Base-by-base conservation (phyloP, 2,888 invertebrate genomes). In the Chaetoderma sp. region DNA sequence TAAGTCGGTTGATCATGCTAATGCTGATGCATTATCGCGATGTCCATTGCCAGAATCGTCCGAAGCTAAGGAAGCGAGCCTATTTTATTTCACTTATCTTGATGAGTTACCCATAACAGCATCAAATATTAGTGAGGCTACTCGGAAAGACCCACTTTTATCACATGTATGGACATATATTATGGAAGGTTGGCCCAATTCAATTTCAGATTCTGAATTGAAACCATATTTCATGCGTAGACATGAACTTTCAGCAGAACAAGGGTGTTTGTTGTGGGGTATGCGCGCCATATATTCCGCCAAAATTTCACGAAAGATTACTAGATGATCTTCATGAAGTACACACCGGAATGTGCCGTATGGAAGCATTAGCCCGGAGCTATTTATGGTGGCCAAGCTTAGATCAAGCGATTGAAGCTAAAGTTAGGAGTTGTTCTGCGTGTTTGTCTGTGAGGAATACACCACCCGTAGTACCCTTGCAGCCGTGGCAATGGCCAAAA, bases 11-110 rank as follows among this genome's bases (percentile, higher is more conserved):
- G 23, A 62, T 5, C 77, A 81, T 60, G 78, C 72, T 1, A 77
- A 81, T 58, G 80, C 78, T 4, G 80, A 83, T 67, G 72, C 73
- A 4, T 68, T 83, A 28, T 82, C 79, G 1, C 59, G 82, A 27
- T 60, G 68, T 13, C 70, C 52, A 52, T 32, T 44, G 25, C 57
- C 44, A n/a, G 52, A 49, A n/a, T 21, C 32, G 16, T 42, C 28
- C 6, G 18, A 42, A n/a, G 50, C 21, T 13, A 23, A 28, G 13
- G 66, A 66, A 42, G 50, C 60, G 2, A 47, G 18, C n/a, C 33
- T 33, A 25, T 25, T 33, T 18, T 55, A 65, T 25, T 25, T 30
- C 1, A 30, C 30, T 39, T n/a, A 52, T 8, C 16, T 52, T 30
- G 21, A 52, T 33, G 13, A 30, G 13, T 52, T 52, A 52, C 52